phyloP scores from a whole-genome alignment of 1,140 invertebrate species.

The Conus betulinus region DNA sequence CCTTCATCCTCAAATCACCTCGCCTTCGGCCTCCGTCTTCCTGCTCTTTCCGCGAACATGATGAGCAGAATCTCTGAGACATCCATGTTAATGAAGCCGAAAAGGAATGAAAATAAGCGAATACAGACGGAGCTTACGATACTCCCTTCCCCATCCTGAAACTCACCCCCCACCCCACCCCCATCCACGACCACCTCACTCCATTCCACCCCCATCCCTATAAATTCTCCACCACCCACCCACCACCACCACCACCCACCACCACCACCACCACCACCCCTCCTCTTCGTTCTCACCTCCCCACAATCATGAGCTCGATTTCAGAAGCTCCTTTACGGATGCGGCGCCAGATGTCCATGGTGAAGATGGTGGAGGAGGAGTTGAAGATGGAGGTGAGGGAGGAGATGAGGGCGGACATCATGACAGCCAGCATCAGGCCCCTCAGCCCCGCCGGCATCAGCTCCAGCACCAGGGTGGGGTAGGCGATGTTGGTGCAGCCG shows the following conservation, averaged over 20 bases:
- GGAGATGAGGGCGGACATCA: conserved; percentile 78
- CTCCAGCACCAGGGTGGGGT: conserved; percentile 70
- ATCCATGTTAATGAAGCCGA: too few species aligned
- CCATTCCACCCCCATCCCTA: too few species aligned
- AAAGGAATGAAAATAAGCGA: too few species aligned
- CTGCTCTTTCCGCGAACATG: too few species aligned
- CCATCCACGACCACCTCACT: too few species aligned
- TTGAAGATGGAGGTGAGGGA: conserved; percentile 80
- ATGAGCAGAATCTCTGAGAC: too few species aligned
- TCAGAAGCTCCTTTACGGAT: conserved; percentile 76
- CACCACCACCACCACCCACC: neutral
- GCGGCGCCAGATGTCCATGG: conserved; percentile 79
- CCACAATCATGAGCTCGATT: conserved; percentile 78
- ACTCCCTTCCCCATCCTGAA: too few species aligned
- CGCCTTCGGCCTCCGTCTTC: too few species aligned
- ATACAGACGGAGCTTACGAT: too few species aligned
- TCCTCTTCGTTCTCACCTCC: conserved; percentile 67
- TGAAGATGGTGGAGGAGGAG: conserved; percentile 79
- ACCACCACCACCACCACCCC: neutral
- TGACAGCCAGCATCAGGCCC: conserved; percentile 79
- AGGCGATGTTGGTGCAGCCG: conserved; percentile 73
- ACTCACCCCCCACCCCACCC: too few species aligned
- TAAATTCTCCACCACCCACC: neutral
- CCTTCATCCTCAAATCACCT: too few species aligned
- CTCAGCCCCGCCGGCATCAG: conserved; percentile 72